Conservation (phyloP, 2,888 invertebrate genomes). For the Aphodius granarius region DNA sequence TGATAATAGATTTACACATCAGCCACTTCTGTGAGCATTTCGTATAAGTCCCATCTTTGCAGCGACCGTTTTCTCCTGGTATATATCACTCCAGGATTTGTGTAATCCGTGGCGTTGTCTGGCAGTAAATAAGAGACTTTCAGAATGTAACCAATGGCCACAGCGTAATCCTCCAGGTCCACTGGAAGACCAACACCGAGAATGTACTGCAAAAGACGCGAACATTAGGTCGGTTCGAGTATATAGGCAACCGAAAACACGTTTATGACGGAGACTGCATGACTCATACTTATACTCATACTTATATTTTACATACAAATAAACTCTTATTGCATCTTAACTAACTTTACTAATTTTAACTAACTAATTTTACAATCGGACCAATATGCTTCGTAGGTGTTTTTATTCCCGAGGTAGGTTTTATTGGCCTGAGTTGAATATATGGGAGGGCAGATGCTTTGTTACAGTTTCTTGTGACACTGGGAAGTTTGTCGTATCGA, state of each 20-base stretch:
- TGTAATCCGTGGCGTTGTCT: constrained; percentile 39
- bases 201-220: constrained; percentile 51
- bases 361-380: too few species aligned
- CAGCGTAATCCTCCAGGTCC: constrained; percentile 52
- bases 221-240: background rate
- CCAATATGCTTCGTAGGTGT: too few species aligned
- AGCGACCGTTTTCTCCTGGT: constrained; percentile 35
- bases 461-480: background rate
- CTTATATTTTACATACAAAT: too few species aligned
- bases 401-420: too few species aligned
- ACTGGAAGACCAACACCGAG: constrained; percentile 57
- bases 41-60: constrained; percentile 69
- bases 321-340: too few species aligned
- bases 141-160: constrained; percentile 54
- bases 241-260: too few species aligned
- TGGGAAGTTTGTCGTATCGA: background rate
- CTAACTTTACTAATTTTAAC: too few species aligned
- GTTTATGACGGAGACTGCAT: too few species aligned
- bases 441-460: background rate
- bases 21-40: constrained; percentile 61
- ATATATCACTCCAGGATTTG: constrained; percentile 37
- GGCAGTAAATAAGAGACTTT: constrained; percentile 52
- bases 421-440: background rate
- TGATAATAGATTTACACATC: constrained; percentile 54
- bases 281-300: too few species aligned